These are phyloP conservation scores for Brachionus plicatilis DNA, from an alignment of 1,140 invertebrate genomes.

Conservation along the genomic window DNA sequence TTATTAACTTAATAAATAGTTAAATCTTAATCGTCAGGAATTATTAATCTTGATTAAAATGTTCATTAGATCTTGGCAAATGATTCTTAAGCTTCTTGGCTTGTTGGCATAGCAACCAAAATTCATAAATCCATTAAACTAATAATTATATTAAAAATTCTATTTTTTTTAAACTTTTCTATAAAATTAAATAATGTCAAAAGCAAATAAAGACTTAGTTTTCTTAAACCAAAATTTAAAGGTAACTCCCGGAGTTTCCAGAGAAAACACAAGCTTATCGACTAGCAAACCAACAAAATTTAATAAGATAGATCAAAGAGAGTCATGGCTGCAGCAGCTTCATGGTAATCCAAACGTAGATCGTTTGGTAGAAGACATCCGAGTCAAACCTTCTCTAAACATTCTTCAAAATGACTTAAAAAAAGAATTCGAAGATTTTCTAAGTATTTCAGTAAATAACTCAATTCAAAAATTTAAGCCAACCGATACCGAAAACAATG, in stretches of 20 bases:
- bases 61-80: background rate
- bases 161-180: background rate
- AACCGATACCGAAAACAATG: background rate
- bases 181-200: background rate
- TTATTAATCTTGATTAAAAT: background rate
- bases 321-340: background rate
- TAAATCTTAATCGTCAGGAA: background rate
- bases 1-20: too few species aligned
- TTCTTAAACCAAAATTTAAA: background rate
- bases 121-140: background rate
- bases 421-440: conserved; percentile 14
- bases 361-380: background rate
- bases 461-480: conserved; percentile 6
- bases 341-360: background rate
- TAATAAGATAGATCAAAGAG: background rate
- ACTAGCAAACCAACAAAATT: background rate
- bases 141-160: background rate
- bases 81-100: background rate
- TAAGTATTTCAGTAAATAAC: background rate
- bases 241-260: background rate
- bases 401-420: background rate
- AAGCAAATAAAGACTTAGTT: background rate
- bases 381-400: background rate
- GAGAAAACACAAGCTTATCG: background rate
- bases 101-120: background rate